Percentiles rank a stretch among this genome's conserved stretches.
Conservation (phyloP, 2,888 invertebrate genomes). For the Dasypogon diadema region DNA sequence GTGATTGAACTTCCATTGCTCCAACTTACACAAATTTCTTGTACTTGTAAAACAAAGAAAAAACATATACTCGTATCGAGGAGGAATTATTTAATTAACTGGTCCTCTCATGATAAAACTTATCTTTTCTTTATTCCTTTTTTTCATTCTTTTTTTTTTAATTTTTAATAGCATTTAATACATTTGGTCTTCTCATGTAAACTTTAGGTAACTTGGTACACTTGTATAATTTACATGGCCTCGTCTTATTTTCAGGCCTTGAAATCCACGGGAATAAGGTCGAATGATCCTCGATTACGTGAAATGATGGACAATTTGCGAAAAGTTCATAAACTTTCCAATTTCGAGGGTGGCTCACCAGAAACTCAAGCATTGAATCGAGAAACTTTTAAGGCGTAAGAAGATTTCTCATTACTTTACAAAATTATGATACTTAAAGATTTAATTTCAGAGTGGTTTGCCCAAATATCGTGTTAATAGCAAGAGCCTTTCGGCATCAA, state of each 20-base stretch:
- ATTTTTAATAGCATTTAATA: no score
- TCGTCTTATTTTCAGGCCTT: conserved; percentile 75
- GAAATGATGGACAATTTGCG: conserved; percentile 89
- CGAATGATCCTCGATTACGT: conserved; percentile 88
- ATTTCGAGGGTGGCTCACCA: conserved; percentile 82
- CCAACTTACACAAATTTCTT: not conserved
- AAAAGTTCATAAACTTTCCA: conserved; percentile 79
- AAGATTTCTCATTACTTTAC: not conserved
- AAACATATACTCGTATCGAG: no score
- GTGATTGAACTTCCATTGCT: not conserved
- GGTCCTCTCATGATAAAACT: no score
- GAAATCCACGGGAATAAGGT: conserved; percentile 86
- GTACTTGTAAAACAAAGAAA: no score
- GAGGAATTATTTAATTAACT: no score
- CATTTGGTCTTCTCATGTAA: no score
- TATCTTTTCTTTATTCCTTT: no score
- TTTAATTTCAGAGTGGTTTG: conserved; percentile 75
- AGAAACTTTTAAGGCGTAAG: conserved; percentile 84
- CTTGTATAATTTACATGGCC: no score
- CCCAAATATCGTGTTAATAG: conserved; percentile 90
- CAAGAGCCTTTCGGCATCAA: conserved; percentile 91
- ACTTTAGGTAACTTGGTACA: no score
- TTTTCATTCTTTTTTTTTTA: no score
- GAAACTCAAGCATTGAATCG: conserved; percentile 87
- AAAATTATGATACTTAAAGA: not conserved